phyloP scores from a whole-genome alignment of 2,888 invertebrate genomes.

The Hofmannophila pseudospretella region DNA sequence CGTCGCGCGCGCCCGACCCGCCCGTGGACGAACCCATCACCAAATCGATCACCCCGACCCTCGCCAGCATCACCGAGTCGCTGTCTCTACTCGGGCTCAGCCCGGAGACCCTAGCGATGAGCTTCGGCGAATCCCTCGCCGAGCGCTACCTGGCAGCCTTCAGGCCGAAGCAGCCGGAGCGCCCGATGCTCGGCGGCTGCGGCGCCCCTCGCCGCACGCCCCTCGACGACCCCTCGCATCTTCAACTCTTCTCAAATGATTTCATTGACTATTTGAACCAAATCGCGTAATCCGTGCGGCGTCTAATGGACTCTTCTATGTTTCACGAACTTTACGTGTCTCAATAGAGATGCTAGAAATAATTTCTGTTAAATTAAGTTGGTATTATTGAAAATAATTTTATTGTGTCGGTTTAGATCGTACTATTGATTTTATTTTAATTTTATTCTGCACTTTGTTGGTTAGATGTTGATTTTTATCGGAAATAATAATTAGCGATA shows the following conservation, averaged over 20 bases:
- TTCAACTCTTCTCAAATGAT: slow-evolving; percentile 80
- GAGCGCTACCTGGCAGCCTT: slow-evolving; percentile 64
- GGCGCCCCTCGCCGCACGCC: slow-evolving; percentile 41
- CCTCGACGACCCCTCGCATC: slow-evolving; percentile 47
- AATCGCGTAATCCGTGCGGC: slow-evolving; percentile 64
- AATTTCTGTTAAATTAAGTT: slow-evolving; percentile 76
- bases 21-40: slow-evolving; percentile 39
- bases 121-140: slow-evolving; percentile 67
- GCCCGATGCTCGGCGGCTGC: slow-evolving; percentile 36
- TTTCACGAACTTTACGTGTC: slow-evolving; percentile 36
- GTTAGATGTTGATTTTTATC: slow-evolving; percentile 70
- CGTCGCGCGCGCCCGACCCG: slow-evolving; percentile 46
- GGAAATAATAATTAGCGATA: slow-evolving; percentile 56
- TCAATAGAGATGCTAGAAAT: slow-evolving; percentile 48
- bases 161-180: slow-evolving; percentile 51
- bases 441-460: slow-evolving; percentile 75
- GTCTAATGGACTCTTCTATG: slow-evolving; percentile 39
- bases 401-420: slow-evolving; percentile 71
- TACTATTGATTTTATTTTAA: slow-evolving; percentile 76
- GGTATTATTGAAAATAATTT: slow-evolving; percentile 76
- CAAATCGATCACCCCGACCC: slow-evolving; percentile 47
- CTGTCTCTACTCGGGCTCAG: slow-evolving; percentile 62
- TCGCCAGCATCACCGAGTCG: slow-evolving; percentile 64
- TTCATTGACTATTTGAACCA: slow-evolving; percentile 80
- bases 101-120: slow-evolving; percentile 64